Percentiles rank a stretch among this genome's conserved stretches.
Evolutionary conservation across 2,888 invertebrate species (phyloP).

Genomic region (Melitaea athalia): DNA sequence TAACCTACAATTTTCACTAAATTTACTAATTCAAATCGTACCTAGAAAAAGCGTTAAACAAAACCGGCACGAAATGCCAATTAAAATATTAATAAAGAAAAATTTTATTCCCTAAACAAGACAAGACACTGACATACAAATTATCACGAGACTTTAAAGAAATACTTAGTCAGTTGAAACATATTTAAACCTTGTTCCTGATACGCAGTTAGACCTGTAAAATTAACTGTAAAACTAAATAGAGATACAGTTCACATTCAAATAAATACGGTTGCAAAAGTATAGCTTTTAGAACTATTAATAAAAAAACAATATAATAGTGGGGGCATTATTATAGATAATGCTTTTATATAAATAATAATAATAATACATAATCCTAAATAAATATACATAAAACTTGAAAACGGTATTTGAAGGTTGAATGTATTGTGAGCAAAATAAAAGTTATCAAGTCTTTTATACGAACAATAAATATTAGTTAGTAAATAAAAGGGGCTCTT

Average conservation of each 20-base stretch:
- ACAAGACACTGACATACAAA: conserved; percentile 61
- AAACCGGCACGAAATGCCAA: conserved; percentile 46
- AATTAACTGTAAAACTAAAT: conserved; percentile 80
- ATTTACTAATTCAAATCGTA: conserved; percentile 28
- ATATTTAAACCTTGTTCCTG: conserved; percentile 77
- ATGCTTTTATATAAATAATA: not conserved
- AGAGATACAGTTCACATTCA: conserved; percentile 63
- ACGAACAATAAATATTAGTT: not conserved
- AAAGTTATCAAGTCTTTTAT: not conserved
- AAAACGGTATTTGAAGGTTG: not conserved
- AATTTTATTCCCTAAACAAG: conserved; percentile 45
- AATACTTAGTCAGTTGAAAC: conserved; percentile 55
- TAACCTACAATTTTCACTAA: conserved; percentile 34
- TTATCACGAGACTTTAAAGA: conserved; percentile 64
- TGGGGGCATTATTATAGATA: not conserved
- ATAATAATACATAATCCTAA: too few relatives aligned
- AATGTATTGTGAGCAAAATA: not conserved
- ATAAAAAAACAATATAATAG: not conserved
- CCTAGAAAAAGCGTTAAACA: conserved; percentile 43
- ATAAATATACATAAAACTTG: too few relatives aligned
- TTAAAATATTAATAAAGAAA: conserved; percentile 44
- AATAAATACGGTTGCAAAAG: conserved; percentile 7
- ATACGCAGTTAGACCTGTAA: conserved; percentile 80
- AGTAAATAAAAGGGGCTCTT: not conserved
- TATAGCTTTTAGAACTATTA: not conserved